phyloP scores from a whole-genome alignment of 92 coral and sea anemone species.

The Parazoanthus swiftii region DNA sequence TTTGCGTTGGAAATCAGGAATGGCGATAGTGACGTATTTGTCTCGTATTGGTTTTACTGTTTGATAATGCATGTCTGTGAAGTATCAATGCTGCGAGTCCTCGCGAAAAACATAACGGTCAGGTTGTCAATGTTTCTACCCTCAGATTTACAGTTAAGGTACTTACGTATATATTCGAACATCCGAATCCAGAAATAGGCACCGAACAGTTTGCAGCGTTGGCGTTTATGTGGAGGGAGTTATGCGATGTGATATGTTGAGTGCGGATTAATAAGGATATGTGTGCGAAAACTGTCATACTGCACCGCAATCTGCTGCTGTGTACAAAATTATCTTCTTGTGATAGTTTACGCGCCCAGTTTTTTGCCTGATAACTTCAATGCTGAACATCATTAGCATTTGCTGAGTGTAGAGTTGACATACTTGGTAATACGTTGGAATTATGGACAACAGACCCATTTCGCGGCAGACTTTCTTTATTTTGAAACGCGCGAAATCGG shows the following conservation, averaged over 20 bases:
- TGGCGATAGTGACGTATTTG: background rate
- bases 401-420: slow-evolving; percentile 6
- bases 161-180: background rate
- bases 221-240: slow-evolving; percentile 4
- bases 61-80: background rate
- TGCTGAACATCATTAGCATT: slow-evolving; percentile 6
- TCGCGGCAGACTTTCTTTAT: slow-evolving; percentile 35
- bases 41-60: background rate
- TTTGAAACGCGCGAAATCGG: slow-evolving; percentile 36
- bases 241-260: slow-evolving; percentile 26
- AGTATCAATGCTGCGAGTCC: background rate
- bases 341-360: background rate
- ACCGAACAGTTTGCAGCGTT: background rate
- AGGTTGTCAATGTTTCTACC: background rate
- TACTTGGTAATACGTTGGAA: background rate
- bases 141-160: background rate
- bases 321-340: slow-evolving; percentile 20
- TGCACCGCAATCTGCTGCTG: slow-evolving; percentile 25
- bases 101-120: background rate
- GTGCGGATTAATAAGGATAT: slow-evolving; percentile 28
- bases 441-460: slow-evolving; percentile 36
- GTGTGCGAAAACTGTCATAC: slow-evolving; percentile 20
- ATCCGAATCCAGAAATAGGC: slow-evolving; percentile 8
- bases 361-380: slow-evolving; percentile 2
- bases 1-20: background rate